Evolutionary conservation across 2,888 invertebrate genomes (phyloP), one percentile per base, ranked within the genome.

Genomic region (Andrena bicolor): DNA sequence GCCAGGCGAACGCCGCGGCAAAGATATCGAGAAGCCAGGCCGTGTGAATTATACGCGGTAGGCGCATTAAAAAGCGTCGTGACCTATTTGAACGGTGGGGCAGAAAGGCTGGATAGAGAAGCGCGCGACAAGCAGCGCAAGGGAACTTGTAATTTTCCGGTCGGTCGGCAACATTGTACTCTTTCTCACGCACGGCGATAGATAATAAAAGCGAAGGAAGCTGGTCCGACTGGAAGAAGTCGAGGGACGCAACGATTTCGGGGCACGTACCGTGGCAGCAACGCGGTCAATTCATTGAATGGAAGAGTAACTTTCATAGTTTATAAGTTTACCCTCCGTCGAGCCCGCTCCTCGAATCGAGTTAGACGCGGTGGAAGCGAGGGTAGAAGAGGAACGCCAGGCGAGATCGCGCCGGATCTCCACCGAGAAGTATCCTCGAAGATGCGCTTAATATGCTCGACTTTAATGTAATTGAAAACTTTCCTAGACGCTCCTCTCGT

Each of bases 391-490:
- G 70, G n/a, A 68, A 41, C 2, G 10, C 23, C 13, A 60, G 48
- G 26, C 26, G 53, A 63, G 13, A 30, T 13, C 16, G 61, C 51
- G 16, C 26, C 6, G 26, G 28, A 30, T 56, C 41, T n/a, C 35
- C 41, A 8, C 69, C 69, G 26, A 13, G 77, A 71, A 68, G 68
- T 63, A 61, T 79, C 80, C 63, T 60, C 73, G 76, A 83, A 81
- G 80, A 76, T 69, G 69, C 80, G 76, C 85, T 86, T 86, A 88
- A 78, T 83, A 86, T 80, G 77, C 73, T 68, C 78, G 61, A 32
- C 80, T 78, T 85, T 89, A 84, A 88, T 84, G 88, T 87, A 89
- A 88, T 86, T 84, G 87, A 87, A 89, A 89, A 88, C 78, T 89
- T 84, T 84, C 23, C 56, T 32, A 64, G 82, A 82, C 61, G 58